A percentile compares a stretch with the other conserved stretches of the same genome.
phyloP scores from a whole-genome alignment of 2,797 vertebrate species.

The Enoplosus armatus region DNA sequence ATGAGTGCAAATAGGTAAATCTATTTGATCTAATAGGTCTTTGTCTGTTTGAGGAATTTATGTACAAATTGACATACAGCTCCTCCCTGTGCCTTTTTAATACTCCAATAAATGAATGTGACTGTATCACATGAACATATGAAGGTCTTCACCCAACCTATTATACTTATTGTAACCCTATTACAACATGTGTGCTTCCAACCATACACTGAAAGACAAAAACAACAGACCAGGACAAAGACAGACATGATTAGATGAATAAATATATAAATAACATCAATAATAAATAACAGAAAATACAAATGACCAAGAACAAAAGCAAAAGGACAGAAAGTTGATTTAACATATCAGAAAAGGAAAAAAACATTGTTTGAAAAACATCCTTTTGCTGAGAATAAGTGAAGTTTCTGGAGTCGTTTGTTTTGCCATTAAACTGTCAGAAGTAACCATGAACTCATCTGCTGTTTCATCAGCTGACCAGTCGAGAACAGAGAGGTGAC shows the following conservation, averaged over 20 bases:
- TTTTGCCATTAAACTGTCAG: neutral
- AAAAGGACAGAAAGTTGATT: slow-evolving; percentile 4
- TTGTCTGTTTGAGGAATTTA: neutral
- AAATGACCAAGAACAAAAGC: slow-evolving; percentile 22
- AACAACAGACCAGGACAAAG: slow-evolving; percentile 41
- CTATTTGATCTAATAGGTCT: neutral
- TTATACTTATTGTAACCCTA: neutral
- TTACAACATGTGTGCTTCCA: slow-evolving; percentile 20
- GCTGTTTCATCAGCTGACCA: slow-evolving; percentile 15
- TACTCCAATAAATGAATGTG: neutral
- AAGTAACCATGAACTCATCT: slow-evolving; percentile 14
- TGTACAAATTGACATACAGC: neutral
- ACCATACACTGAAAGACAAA: slow-evolving; percentile 25
- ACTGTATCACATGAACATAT: neutral
- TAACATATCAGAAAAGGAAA: slow-evolving; percentile 5
- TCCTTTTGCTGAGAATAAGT: neutral
- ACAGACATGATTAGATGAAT: slow-evolving; percentile 44
- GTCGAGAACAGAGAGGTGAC: slow-evolving; percentile 10
- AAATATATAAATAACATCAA: slow-evolving; percentile 56
- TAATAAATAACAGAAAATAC: slow-evolving; percentile 39
- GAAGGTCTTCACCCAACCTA: neutral
- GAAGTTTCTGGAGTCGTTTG: neutral
- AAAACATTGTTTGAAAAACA: neutral
- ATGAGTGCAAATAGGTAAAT: neutral
- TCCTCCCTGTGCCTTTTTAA: neutral